Evolutionary conservation across 2,797 vertebrate genomes (phyloP).

Genomic region (Anabas testudineus): DNA sequence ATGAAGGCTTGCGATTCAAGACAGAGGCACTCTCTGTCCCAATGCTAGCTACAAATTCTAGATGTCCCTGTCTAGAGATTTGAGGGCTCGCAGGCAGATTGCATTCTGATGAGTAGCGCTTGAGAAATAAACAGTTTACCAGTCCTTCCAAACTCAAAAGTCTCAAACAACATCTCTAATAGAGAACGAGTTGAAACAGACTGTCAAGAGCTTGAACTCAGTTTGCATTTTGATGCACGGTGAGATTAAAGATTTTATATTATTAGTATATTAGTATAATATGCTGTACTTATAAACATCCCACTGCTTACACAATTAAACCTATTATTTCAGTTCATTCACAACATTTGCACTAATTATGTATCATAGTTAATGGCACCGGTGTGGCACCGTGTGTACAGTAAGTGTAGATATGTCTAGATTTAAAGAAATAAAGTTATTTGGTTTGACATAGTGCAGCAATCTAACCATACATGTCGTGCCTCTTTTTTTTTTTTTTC

Average conservation of each 20-base stretch:
- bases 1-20: conserved; percentile 55
- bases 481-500: no score
- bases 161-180: conserved; percentile 41
- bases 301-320: neutral
- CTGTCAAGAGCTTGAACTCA: neutral
- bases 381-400: neutral
- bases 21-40: conserved; percentile 62
- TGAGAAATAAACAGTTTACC: conserved; percentile 64
- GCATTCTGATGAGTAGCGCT: conserved; percentile 72
- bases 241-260: neutral
- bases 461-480: no score
- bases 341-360: conserved; percentile 6
- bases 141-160: conserved; percentile 46
- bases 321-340: neutral
- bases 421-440: neutral
- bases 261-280: neutral
- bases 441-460: conserved; percentile 11
- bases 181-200: conserved; percentile 31
- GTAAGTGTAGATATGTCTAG: no score
- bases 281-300: neutral
- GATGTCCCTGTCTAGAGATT: conserved; percentile 67
- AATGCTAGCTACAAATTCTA: conserved; percentile 55
- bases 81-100: conserved; percentile 60
- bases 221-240: neutral
- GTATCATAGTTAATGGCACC: conserved; percentile 5